phyloP scores from a whole-genome alignment of 2,113 vertebrate species.

The Glaucomys volans region DNA sequence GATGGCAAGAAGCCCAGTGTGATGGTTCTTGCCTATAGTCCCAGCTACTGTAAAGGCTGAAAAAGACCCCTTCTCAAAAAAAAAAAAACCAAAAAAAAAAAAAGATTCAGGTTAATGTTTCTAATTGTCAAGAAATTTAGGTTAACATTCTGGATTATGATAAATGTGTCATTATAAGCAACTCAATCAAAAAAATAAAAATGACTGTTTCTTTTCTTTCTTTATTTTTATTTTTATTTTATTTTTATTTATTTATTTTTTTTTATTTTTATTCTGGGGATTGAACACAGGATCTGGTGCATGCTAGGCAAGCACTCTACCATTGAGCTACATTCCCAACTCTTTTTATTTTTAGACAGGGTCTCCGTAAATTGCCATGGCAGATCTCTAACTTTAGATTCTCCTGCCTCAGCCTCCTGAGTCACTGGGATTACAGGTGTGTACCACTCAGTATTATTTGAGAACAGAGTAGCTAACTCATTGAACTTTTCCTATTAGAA shows the following conservation, averaged over 20 bases:
- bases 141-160: slow-evolving; percentile 50
- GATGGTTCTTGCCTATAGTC: too few relatives aligned
- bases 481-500: slow-evolving; percentile 17
- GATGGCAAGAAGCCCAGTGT: background rate
- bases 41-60: background rate
- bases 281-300: background rate
- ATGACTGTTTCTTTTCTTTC: background rate
- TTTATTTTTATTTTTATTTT: background rate
- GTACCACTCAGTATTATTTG: background rate
- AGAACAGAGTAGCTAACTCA: slow-evolving; percentile 28
- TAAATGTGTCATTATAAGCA: background rate
- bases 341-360: background rate
- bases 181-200: slow-evolving; percentile 2
- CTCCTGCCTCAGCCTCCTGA: background rate
- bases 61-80: background rate
- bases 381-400: background rate
- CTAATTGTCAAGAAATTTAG: slow-evolving; percentile 4
- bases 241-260: background rate
- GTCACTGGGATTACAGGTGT: background rate
- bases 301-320: background rate
- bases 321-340: background rate
- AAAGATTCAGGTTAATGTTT: background rate
- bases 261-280: background rate
- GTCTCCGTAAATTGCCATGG: background rate
- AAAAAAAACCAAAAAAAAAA: background rate